Evolutionary conservation across 1,140 invertebrate species (phyloP), one percentile per base, ranked within the genome.

Genomic region (Neodiprion lecontei): DNA sequence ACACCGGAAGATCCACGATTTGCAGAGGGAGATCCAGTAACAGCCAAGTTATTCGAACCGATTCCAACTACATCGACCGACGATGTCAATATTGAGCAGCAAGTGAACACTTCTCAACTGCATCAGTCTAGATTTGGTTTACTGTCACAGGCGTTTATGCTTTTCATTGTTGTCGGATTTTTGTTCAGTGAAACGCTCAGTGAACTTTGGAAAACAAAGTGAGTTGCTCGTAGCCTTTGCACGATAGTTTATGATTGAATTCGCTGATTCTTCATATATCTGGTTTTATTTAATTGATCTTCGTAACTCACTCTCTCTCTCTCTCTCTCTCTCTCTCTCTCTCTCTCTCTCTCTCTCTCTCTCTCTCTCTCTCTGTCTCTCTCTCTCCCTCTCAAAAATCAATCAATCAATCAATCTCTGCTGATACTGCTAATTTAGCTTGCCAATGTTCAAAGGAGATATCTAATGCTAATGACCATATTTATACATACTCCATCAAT

Each of bases 161-260:
- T 97, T 3, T 94, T 97, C 74, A 92, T 96, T 74, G 94, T 97
- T 73, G 94, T 95, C 47, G 92, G 95, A 23, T 97, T 98, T 88
- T 91, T 98, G 5, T 94, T 96, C 77, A 96, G 95, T 11, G 96
- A 98, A 85, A 96, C 95, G 0, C 89, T 97, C 69, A 95, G 95
- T 75, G 94, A 96, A 89, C 95, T 97, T 85, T 98, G 96, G 96
- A 97, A 97, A 88, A 92, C 94, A 66, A 96, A 96, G 94, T 96
- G 85, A 89, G 90, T 88, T 67, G 5, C 28, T 67, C 40, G 76
- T 74, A 49, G 12, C 21, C 65, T 21, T 47, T 69, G 69, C 1
- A 21, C 61, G 7, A 65, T 65, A 14, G 1, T 65, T 65, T 17
- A 14, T 1, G 1, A 14, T 14, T n/a, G 4, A 4, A 17, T 17